Conservation (phyloP, 2,888 invertebrate genomes). For the Philaethria dido region DNA sequence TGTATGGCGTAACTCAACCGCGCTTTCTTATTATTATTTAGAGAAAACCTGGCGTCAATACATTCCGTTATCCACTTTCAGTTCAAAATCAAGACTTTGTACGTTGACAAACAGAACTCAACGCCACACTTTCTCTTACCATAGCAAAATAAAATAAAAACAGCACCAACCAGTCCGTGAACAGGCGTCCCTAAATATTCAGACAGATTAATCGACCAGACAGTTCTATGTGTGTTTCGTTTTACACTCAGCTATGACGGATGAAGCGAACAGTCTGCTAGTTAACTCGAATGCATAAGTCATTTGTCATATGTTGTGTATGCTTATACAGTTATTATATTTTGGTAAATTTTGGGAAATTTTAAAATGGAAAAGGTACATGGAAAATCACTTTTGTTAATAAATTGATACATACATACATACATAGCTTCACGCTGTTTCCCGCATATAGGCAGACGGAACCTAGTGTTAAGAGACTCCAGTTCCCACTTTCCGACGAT, state of each 20-base stretch:
- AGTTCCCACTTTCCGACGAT: too few species aligned
- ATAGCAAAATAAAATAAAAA: background rate
- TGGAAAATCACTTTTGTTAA: constrained; percentile 42
- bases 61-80: too few species aligned
- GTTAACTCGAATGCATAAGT: constrained; percentile 60
- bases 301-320: constrained; percentile 55
- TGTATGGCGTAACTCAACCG: too few species aligned
- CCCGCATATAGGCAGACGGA: too few species aligned
- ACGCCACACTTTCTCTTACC: too few species aligned
- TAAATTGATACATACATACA: background rate
- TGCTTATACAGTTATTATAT: constrained; percentile 38
- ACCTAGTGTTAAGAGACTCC: too few species aligned
- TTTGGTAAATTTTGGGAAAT: constrained; percentile 36
- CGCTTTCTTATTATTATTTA: too few species aligned
- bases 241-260: constrained; percentile 70
- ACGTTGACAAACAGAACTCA: too few species aligned
- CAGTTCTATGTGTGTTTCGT: constrained; percentile 67
- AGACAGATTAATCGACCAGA: constrained; percentile 71
- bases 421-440: too few species aligned
- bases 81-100: too few species aligned
- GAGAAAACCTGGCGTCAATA: too few species aligned
- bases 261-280: constrained; percentile 60
- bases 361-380: too few species aligned
- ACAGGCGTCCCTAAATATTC: constrained; percentile 55
- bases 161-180: constrained; percentile 41